Conservation (phyloP, 2,113 vertebrate species). For the Varanus salvator region DNA sequence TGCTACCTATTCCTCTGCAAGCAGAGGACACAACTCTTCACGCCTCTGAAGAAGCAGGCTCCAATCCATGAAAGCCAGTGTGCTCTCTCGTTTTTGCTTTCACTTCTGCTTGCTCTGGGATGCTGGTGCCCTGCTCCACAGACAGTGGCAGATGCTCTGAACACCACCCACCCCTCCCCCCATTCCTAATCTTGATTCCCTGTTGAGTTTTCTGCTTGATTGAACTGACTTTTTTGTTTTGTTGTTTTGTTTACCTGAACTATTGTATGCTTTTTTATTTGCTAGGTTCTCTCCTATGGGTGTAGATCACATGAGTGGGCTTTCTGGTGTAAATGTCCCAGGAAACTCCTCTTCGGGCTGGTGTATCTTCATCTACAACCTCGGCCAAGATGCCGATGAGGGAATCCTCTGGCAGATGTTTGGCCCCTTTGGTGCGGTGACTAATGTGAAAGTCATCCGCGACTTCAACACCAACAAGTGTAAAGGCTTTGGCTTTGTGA, state of each 20-base stretch:
- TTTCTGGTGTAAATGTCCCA: slow-evolving; percentile 91
- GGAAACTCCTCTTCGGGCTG: slow-evolving; percentile 93
- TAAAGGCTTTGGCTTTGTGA: slow-evolving; percentile 99
- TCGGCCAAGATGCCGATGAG: slow-evolving; percentile 96
- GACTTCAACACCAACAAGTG: slow-evolving; percentile 99
- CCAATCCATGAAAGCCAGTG: neutral
- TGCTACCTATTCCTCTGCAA: neutral
- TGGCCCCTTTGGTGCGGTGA: slow-evolving; percentile 97
- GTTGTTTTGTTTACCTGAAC: slow-evolving; percentile 73
- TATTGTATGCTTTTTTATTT: slow-evolving; percentile 76
- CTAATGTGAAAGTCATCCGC: slow-evolving; percentile 98
- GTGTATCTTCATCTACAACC: slow-evolving; percentile 99
- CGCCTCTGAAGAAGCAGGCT: neutral
- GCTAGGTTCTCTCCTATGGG: slow-evolving; percentile 98
- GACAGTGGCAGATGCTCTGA: neutral
- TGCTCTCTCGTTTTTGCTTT: neutral
- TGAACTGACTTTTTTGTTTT: slow-evolving; percentile 58
- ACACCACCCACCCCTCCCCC: neutral
- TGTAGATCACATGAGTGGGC: slow-evolving; percentile 96
- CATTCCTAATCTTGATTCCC: slow-evolving; percentile 61
- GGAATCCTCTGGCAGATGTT: slow-evolving; percentile 99
- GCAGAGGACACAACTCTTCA: neutral
- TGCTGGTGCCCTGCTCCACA: neutral
- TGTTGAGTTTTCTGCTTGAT: slow-evolving; percentile 56
- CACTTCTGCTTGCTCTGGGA: accelerated